These are phyloP conservation scores for Poicephalus meyeri DNA, from an alignment of 2,113 vertebrate species.

Conservation along the genomic window DNA sequence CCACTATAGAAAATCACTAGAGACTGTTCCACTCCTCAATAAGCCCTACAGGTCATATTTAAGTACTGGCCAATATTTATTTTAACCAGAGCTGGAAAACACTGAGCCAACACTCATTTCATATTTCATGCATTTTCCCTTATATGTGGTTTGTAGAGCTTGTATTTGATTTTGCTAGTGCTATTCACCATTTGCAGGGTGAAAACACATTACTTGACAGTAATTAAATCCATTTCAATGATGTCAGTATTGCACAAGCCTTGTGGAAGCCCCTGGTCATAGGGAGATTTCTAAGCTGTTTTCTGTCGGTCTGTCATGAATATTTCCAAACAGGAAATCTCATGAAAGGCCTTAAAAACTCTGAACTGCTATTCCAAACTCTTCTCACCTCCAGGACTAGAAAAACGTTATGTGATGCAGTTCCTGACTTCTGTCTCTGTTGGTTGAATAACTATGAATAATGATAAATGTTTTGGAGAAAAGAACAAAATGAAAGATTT, in stretches of 20 bases:
- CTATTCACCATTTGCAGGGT: not conserved
- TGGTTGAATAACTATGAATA: not conserved
- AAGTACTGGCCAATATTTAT: too few relatives aligned
- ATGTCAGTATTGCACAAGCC: not conserved
- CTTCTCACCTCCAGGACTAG: not conserved
- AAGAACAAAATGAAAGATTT: not conserved
- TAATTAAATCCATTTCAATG: not conserved
- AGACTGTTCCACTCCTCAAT: too few relatives aligned
- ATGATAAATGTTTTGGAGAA: not conserved
- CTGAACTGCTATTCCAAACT: not conserved
- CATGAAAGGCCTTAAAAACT: not conserved
- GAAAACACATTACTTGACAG: not conserved
- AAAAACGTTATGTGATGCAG: not conserved
- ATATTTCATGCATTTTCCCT: not conserved
- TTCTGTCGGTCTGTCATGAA: not conserved
- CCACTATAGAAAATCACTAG: too few relatives aligned
- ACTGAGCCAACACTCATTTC: too few relatives aligned
- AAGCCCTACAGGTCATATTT: too few relatives aligned
- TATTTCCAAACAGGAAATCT: not conserved
- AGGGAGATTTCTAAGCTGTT: not conserved
- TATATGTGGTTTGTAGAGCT: not conserved
- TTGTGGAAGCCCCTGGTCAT: not conserved
- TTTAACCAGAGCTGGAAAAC: too few relatives aligned
- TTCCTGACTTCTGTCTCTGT: not conserved
- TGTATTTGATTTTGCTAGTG: not conserved